Evolutionary conservation across 1,140 invertebrate species (phyloP).

Genomic region (Ceratosolen fusciceps): DNA sequence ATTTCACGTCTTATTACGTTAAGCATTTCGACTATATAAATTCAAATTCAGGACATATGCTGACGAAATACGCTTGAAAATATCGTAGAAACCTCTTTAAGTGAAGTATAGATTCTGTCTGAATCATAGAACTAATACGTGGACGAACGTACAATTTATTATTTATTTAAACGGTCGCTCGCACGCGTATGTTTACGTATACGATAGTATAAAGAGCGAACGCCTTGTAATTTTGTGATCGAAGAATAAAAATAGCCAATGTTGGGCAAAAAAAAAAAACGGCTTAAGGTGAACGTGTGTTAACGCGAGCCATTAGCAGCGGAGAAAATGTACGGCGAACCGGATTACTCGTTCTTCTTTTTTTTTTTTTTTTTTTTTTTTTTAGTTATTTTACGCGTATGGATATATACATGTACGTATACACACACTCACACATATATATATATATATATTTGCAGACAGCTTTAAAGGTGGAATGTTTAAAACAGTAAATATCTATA

Average conservation of each 20-base stretch:
- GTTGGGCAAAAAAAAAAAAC: not conserved
- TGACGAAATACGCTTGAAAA: not conserved
- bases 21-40: not conserved
- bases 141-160: not conserved
- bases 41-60: not conserved
- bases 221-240: constrained; percentile 5
- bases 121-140: not conserved
- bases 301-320: constrained; percentile 30
- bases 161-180: no score
- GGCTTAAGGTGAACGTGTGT: not conserved
- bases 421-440: no score
- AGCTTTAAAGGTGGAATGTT: not conserved
- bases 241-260: constrained; percentile 2
- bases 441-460: constrained; percentile 4
- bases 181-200: no score
- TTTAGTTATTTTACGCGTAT: no score
- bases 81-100: not conserved
- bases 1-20: not conserved
- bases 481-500: constrained; percentile 22
- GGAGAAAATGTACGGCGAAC: not conserved
- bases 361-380: no score
- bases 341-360: constrained; percentile 1
- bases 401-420: no score
- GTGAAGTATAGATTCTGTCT: not conserved
- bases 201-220: not conserved